Conservation (phyloP, 2,797 vertebrate genomes). For the Etheostoma perlongum region DNA sequence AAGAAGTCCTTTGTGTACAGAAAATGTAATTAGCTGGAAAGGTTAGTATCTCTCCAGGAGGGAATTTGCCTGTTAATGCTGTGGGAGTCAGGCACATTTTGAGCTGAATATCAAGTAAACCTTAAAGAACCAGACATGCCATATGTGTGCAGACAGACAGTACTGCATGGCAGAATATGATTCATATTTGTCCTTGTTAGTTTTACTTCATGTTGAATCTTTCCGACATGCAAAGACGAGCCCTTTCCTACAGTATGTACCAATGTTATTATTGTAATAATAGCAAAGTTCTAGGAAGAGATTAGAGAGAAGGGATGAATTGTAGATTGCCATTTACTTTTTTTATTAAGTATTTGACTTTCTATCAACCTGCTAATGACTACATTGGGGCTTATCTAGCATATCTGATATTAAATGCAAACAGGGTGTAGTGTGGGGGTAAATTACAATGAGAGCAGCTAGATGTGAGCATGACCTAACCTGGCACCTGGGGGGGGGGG, state of each 20-base stretch:
- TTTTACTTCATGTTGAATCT: conserved; percentile 74
- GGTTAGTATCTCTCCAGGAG: conserved; percentile 22
- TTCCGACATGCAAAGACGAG: conserved; percentile 53
- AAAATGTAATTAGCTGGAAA: conserved; percentile 3
- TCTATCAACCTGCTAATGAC: conserved; percentile 74
- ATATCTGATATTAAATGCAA: conserved; percentile 75
- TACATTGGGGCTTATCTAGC: conserved; percentile 65
- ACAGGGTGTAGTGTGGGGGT: conserved; percentile 56
- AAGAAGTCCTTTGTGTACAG: conserved; percentile 28
- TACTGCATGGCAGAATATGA: background rate
- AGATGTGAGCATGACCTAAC: conserved; percentile 85
- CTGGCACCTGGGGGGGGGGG: conserved; percentile 71
- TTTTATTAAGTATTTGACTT: conserved; percentile 80
- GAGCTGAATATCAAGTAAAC: background rate
- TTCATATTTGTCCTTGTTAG: conserved; percentile 63
- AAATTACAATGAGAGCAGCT: conserved; percentile 68
- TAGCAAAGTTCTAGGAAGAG: conserved; percentile 36
- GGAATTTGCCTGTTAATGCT: conserved; percentile 17
- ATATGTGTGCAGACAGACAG: conserved; percentile 55
- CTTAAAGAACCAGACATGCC: conserved; percentile 30
- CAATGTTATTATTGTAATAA: conserved; percentile 7
- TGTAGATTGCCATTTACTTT: conserved; percentile 46
- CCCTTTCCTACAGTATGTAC: background rate
- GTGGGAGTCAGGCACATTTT: conserved; percentile 10
- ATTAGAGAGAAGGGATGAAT: conserved; percentile 13